These are phyloP conservation scores for Microcebus tavaratra DNA, from an alignment of 2,113 vertebrate genomes.

Conservation along the genomic window DNA sequence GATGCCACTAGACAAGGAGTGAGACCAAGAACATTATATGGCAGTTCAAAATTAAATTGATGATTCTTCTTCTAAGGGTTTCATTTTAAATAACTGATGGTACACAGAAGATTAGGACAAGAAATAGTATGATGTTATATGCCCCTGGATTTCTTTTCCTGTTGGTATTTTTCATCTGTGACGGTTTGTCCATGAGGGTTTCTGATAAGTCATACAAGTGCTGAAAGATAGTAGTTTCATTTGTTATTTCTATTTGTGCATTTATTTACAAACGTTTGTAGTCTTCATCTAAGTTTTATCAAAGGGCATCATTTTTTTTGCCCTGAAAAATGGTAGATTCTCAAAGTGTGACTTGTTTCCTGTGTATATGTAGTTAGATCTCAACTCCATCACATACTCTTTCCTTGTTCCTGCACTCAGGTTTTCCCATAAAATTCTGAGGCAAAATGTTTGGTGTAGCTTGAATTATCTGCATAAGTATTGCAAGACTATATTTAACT, in stretches of 20 bases:
- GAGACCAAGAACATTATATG: not conserved
- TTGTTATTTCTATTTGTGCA: slow-evolving; percentile 45
- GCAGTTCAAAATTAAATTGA: not conserved
- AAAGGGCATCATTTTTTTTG: not conserved
- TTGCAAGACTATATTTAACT: not conserved
- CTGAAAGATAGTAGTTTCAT: not conserved
- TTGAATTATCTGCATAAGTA: not conserved
- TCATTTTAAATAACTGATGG: not conserved
- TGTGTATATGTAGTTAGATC: not conserved
- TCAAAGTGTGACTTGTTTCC: not conserved
- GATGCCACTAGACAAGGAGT: not conserved
- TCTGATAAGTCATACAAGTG: not conserved
- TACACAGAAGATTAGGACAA: not conserved
- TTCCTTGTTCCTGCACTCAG: not conserved
- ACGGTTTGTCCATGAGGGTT: not conserved
- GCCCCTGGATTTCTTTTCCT: not conserved
- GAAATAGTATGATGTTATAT: not conserved
- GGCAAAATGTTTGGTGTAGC: not conserved
- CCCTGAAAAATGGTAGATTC: not conserved
- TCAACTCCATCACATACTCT: fast-evolving
- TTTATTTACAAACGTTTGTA: slow-evolving; percentile 20
- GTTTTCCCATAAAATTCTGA: not conserved
- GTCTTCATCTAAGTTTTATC: not conserved
- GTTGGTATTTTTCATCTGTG: not conserved
- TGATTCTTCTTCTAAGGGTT: not conserved